A percentile compares a stretch with the other conserved stretches of the same genome.
phyloP scores from a whole-genome alignment of 2,797 vertebrate species.

The Lophotriccus pileatus region DNA sequence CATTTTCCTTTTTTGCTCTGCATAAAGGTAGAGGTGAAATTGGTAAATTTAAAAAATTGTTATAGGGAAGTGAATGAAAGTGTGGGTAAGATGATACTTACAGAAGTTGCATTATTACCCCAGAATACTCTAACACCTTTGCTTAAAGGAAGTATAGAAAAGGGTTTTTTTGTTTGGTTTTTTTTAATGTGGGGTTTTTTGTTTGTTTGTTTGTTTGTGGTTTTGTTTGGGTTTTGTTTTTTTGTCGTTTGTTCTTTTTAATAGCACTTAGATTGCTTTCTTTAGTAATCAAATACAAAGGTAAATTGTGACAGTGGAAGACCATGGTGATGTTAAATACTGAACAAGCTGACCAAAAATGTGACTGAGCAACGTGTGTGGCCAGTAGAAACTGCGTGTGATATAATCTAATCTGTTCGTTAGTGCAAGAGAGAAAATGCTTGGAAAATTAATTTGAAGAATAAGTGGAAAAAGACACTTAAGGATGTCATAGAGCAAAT shows the following conservation, averaged over 20 bases:
- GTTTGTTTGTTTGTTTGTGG: neutral
- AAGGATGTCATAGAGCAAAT: neutral
- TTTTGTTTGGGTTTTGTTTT: neutral
- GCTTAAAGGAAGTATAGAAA: neutral
- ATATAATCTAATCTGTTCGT: neutral
- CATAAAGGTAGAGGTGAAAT: neutral
- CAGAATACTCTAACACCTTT: neutral
- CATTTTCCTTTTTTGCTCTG: neutral
- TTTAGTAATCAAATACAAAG: neutral
- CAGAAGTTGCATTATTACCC: fast-evolving
- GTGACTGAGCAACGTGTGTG: neutral
- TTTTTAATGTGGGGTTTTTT: neutral
- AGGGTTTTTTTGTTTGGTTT: too few species aligned
- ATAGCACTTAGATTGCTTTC: neutral
- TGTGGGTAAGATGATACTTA: neutral
- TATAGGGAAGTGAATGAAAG: neutral
- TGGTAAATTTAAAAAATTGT: neutral
- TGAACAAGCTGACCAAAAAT: neutral
- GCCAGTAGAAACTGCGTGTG: neutral
- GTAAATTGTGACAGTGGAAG: neutral
- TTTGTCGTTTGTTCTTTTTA: neutral
- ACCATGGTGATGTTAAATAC: neutral
- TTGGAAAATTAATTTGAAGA: neutral
- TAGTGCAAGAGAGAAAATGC: neutral
- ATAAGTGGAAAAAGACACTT: neutral